Percentiles rank a stretch among this genome's conserved stretches.
Conservation (phyloP, 1,140 invertebrate genomes). For the Helicoverpa armigera region DNA sequence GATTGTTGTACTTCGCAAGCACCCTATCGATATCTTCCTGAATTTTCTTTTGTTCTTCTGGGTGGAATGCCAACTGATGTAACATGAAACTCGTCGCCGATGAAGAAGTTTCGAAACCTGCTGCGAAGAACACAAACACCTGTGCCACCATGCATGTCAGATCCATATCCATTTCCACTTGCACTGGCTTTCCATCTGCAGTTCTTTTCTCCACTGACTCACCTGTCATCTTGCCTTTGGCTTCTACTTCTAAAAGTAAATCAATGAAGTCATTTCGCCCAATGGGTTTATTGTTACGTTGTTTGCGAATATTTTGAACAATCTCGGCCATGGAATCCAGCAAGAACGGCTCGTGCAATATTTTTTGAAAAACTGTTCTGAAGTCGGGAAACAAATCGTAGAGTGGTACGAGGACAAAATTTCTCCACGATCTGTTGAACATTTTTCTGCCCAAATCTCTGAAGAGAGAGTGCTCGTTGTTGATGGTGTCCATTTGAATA, state of each 20-base stretch:
- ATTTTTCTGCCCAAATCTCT: slow-evolving; percentile 71
- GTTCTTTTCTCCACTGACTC: slow-evolving; percentile 75
- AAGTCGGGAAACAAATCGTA: slow-evolving; percentile 57
- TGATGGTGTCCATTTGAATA: slow-evolving; percentile 82
- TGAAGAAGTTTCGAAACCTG: slow-evolving; percentile 85
- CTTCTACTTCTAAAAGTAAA: slow-evolving; percentile 85
- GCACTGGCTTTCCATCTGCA: slow-evolving; percentile 58
- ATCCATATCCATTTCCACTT: slow-evolving; percentile 64
- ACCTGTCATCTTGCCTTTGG: slow-evolving; percentile 60
- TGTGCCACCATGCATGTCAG: slow-evolving; percentile 79
- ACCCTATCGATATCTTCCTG: slow-evolving; percentile 83
- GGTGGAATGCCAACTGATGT: slow-evolving; percentile 83
- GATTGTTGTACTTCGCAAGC: slow-evolving; percentile 79
- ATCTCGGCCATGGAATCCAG: slow-evolving; percentile 65
- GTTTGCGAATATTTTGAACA: slow-evolving; percentile 69
- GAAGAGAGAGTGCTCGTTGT: slow-evolving; percentile 83
- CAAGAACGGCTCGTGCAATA: slow-evolving; percentile 62
- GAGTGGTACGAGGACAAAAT: slow-evolving; percentile 21
- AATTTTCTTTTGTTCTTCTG: slow-evolving; percentile 81
- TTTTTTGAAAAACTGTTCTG: slow-evolving; percentile 42
- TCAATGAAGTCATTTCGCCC: slow-evolving; percentile 87
- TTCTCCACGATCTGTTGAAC: slow-evolving; percentile 51
- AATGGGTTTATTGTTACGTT: slow-evolving; percentile 74
- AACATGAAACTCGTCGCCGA: slow-evolving; percentile 81
- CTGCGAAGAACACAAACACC: slow-evolving; percentile 86